Conservation (phyloP, 2,888 invertebrate species). For the Phrixothrix hirtus region DNA sequence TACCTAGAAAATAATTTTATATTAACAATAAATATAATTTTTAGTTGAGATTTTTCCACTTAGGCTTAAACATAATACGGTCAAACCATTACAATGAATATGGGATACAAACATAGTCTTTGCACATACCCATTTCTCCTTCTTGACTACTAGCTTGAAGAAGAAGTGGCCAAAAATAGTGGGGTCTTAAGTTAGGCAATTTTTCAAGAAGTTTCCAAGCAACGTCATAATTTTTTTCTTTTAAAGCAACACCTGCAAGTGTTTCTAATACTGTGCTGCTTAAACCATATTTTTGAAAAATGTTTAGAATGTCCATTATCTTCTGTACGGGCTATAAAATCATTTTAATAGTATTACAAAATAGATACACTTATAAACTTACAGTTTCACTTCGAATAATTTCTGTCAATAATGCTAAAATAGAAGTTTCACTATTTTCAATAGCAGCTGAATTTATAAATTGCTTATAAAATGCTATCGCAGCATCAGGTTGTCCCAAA, state of each 20-base stretch:
- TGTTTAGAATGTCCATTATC: constrained; percentile 55
- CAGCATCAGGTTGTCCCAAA: constrained; percentile 57
- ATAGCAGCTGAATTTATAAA: constrained; percentile 45
- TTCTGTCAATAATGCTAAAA: constrained; percentile 61
- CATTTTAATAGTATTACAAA: too few relatives aligned
- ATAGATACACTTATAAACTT: too few relatives aligned
- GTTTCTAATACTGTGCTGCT: constrained; percentile 51
- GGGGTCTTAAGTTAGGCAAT: constrained; percentile 56
- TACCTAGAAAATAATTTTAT: constrained; percentile 49
- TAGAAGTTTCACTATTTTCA: constrained; percentile 59
- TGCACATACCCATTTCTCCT: constrained; percentile 59
- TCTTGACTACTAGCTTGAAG: constrained; percentile 56
- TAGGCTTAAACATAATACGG: too few relatives aligned
- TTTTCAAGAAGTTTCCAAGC: constrained; percentile 55
- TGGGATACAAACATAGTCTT: too few relatives aligned
- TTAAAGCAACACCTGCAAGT: constrained; percentile 56
- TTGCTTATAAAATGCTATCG: constrained; percentile 55
- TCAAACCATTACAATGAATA: too few relatives aligned
- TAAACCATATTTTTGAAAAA: constrained; percentile 57
- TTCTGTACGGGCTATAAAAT: constrained; percentile 55
- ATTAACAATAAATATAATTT: constrained; percentile 8
- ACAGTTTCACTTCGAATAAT: constrained; percentile 60
- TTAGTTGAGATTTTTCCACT: too few relatives aligned
- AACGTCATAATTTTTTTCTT: constrained; percentile 53
- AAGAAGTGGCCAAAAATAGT: constrained; percentile 70